phyloP scores from a whole-genome alignment of 2,797 vertebrate species.

The Lagocephalus sceleratus region DNA sequence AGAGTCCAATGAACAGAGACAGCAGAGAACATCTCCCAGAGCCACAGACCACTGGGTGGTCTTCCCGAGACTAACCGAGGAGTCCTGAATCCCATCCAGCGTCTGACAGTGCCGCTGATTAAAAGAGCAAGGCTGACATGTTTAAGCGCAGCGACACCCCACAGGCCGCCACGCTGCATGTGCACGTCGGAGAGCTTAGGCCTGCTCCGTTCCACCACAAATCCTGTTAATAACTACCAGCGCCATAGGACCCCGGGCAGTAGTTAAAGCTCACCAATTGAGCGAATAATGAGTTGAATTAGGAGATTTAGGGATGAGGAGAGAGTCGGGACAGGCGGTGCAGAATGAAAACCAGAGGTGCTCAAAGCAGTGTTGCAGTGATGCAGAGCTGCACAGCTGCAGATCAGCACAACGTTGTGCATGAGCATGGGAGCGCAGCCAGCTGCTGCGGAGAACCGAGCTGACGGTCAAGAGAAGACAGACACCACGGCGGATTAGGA shows the following conservation, averaged over 20 bases:
- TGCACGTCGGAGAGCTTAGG: constrained; percentile 24
- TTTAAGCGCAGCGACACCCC: constrained; percentile 64
- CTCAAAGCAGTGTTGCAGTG: constrained; percentile 61
- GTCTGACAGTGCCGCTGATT: constrained; percentile 47
- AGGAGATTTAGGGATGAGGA: constrained; percentile 76
- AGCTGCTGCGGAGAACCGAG: constrained; percentile 6
- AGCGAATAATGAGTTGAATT: constrained; percentile 84
- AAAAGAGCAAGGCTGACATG: constrained; percentile 46
- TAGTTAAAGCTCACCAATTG: constrained; percentile 79
- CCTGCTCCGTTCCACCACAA: constrained; percentile 47
- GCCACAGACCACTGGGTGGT: constrained; percentile 75
- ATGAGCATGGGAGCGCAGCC: constrained; percentile 2
- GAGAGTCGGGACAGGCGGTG: constrained; percentile 53
- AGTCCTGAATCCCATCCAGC: constrained; percentile 62
- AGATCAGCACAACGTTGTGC: background rate
- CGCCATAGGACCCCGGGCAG: constrained; percentile 68
- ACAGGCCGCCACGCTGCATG: constrained; percentile 33
- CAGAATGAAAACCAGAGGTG: constrained; percentile 82
- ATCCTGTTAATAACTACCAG: constrained; percentile 80
- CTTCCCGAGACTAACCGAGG: constrained; percentile 44
- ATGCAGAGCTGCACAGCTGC: constrained; percentile 20
- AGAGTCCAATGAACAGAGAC: constrained; percentile 53
- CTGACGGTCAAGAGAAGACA: too few species aligned
- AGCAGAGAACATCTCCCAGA: constrained; percentile 45
- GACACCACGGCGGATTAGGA: too few species aligned